These are phyloP conservation scores for Limenitis camilla DNA, from an alignment of 2,888 invertebrate species.

Conservation along the genomic window DNA sequence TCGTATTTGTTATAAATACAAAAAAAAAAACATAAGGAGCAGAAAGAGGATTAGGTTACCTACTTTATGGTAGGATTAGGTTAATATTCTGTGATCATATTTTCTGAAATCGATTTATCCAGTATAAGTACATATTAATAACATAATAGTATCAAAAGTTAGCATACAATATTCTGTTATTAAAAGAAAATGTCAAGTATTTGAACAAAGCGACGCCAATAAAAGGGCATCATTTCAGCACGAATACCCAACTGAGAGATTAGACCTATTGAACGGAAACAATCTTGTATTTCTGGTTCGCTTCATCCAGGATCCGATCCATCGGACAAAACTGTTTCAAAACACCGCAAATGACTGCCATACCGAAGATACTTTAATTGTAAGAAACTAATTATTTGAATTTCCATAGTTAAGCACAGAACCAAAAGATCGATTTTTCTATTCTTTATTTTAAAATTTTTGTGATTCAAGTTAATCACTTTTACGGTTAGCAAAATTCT, in stretches of 20 bases:
- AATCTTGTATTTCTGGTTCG: slow-evolving; percentile 69
- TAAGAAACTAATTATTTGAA: slow-evolving; percentile 7
- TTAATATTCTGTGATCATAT: too few relatives aligned
- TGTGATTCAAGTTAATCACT: too few relatives aligned
- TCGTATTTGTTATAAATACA: too few relatives aligned
- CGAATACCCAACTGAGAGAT: slow-evolving; percentile 68
- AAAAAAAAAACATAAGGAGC: too few relatives aligned
- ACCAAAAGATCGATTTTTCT: too few relatives aligned
- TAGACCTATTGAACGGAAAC: slow-evolving; percentile 68
- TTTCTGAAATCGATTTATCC: too few relatives aligned
- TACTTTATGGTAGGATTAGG: too few relatives aligned
- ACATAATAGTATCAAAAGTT: too few relatives aligned
- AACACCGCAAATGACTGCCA: slow-evolving; percentile 32
- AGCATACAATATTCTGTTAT: slow-evolving; percentile 9
- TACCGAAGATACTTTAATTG: slow-evolving; percentile 1
- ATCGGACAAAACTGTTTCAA: slow-evolving; percentile 42
- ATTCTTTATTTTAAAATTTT: too few relatives aligned
- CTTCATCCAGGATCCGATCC: slow-evolving; percentile 49
- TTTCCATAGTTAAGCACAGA: not conserved
- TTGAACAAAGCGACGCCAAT: slow-evolving; percentile 62
- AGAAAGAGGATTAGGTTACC: too few relatives aligned
- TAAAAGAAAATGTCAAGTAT: slow-evolving; percentile 42
- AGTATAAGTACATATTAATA: too few relatives aligned
- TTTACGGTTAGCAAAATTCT: too few relatives aligned
- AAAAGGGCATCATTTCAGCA: slow-evolving; percentile 66